A percentile compares a stretch with the other conserved stretches of the same genome.
These are phyloP conservation scores for Drosophila nr. medialis DNA, from an alignment of 2,888 invertebrate genomes.

Conservation along the genomic window DNA sequence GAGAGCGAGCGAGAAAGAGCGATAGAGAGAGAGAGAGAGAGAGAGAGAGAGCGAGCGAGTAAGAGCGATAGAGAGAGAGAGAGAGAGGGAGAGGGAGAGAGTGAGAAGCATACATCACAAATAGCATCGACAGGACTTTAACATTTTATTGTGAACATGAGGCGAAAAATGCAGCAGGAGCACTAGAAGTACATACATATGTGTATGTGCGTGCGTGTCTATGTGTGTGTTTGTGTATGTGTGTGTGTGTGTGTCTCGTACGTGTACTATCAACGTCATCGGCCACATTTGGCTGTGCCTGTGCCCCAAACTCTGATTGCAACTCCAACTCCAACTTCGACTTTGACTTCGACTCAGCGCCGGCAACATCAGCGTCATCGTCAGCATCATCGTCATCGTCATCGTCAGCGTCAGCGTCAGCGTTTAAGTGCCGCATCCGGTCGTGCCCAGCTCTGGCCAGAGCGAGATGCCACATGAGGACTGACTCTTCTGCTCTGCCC, in stretches of 20 bases:
- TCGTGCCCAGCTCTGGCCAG: conserved; percentile 34
- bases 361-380: conserved; percentile 29
- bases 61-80: neutral
- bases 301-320: conserved; percentile 24
- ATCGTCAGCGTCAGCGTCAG: conserved; percentile 54
- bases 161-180: conserved; percentile 49
- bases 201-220: conserved; percentile 13
- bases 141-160: conserved; percentile 74
- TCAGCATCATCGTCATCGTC: conserved; percentile 41
- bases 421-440: conserved; percentile 77
- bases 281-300: conserved; percentile 54
- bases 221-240: conserved; percentile 22
- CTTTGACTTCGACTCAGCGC: conserved; percentile 23
- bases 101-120: conserved; percentile 28
- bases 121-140: conserved; percentile 77
- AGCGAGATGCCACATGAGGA: conserved; percentile 47
- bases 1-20: neutral
- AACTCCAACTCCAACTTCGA: conserved; percentile 18
- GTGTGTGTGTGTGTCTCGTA: conserved; percentile 43
- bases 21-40: neutral
- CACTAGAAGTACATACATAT: conserved; percentile 5
- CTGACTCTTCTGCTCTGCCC: conserved; percentile 1
- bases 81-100: neutral
- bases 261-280: conserved; percentile 75
- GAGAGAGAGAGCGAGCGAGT: conserved; percentile 5